Evolutionary conservation across 2,888 invertebrate genomes (phyloP).

Genomic region (Drosophila borborema): DNA sequence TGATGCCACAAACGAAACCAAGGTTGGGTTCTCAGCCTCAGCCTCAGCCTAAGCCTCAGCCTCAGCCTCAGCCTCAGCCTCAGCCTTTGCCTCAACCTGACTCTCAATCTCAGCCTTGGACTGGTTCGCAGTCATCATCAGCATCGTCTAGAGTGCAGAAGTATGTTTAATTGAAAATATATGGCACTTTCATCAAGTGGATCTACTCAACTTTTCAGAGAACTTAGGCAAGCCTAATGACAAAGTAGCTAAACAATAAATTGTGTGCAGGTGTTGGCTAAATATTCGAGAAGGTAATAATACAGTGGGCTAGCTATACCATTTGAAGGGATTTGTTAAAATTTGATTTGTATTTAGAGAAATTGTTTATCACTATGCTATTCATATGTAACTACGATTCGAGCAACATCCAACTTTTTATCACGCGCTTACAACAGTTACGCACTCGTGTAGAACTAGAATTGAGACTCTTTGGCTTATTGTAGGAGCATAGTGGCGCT

Average conservation of each 20-base stretch:
- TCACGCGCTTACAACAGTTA: background rate
- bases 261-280: background rate
- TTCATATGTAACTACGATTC: too few relatives aligned
- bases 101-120: background rate
- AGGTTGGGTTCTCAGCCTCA: constrained; percentile 33
- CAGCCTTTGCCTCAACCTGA: background rate
- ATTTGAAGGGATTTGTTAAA: too few relatives aligned
- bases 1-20: constrained; percentile 28
- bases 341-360: too few relatives aligned
- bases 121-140: constrained; percentile 10
- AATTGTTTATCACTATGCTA: too few relatives aligned
- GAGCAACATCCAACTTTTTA: background rate
- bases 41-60: background rate
- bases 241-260: background rate
- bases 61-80: background rate
- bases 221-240: constrained; percentile 11
- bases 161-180: constrained; percentile 77
- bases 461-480: constrained; percentile 14
- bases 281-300: background rate
- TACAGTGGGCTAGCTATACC: too few relatives aligned
- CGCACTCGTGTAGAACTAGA: background rate
- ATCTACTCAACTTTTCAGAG: constrained; percentile 22
- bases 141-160: constrained; percentile 57
- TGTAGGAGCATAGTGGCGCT: constrained; percentile 13
- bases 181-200: constrained; percentile 69